Evolutionary conservation across 2,113 vertebrate genomes (phyloP).

Genomic region (Cheilinus undulatus): DNA sequence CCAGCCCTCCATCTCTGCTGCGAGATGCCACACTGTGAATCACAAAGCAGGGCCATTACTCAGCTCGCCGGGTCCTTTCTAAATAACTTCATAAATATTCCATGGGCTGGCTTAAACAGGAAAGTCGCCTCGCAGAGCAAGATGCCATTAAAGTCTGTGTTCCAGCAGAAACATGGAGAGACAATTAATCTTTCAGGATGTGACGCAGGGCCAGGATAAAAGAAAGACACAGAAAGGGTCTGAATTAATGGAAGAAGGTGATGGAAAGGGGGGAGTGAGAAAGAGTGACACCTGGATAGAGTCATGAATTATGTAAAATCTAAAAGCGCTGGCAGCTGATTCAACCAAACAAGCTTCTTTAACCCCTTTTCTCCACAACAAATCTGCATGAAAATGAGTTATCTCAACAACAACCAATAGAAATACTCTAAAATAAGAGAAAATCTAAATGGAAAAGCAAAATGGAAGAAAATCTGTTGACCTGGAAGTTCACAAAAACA

Average conservation of each 20-base stretch:
- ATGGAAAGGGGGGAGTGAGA: neutral
- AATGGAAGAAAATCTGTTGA: constrained; percentile 10
- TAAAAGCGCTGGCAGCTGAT: constrained; percentile 28
- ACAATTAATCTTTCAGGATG: constrained; percentile 80
- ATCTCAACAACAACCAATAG: constrained; percentile 22
- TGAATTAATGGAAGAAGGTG: constrained; percentile 44
- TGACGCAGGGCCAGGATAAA: constrained; percentile 30
- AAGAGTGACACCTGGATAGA: constrained; percentile 58
- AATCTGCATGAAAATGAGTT: constrained; percentile 44
- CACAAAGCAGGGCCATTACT: constrained; percentile 71
- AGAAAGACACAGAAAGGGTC: constrained; percentile 34
- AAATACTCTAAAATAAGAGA: neutral
- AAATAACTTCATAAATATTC: constrained; percentile 81
- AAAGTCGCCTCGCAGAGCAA: constrained; percentile 50
- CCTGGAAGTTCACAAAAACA: constrained; percentile 1
- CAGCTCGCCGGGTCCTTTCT: constrained; percentile 54
- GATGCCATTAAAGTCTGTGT: constrained; percentile 75
- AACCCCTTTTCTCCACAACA: constrained; percentile 8
- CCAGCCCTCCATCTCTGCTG: constrained; percentile 43
- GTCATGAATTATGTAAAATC: constrained; percentile 66
- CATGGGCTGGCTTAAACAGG: constrained; percentile 58
- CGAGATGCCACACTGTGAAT: constrained; percentile 60
- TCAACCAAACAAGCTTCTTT: constrained; percentile 33
- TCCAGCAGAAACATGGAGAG: constrained; percentile 59
- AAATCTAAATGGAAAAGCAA: constrained; percentile 3